Evolutionary conservation across 2,888 invertebrate genomes (phyloP).

Genomic region (Dicranocentrus wangi): DNA sequence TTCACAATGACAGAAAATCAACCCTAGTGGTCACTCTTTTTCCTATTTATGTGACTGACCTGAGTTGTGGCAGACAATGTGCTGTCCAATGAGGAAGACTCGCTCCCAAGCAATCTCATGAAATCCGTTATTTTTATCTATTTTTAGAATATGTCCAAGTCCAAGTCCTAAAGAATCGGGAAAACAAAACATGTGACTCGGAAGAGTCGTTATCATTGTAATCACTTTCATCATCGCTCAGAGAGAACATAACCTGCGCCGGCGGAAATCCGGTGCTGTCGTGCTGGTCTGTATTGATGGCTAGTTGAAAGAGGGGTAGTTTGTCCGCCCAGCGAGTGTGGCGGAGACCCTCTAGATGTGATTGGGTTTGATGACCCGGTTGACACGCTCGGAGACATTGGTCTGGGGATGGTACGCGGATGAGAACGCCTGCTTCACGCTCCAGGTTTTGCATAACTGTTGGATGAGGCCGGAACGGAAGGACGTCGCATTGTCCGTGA

Average conservation of each 20-base stretch:
- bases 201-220: no score
- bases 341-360: not conserved
- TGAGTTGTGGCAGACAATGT: no score
- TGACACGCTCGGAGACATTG: conserved; percentile 59
- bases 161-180: no score
- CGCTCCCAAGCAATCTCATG: no score
- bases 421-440: conserved; percentile 35
- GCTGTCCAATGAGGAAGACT: no score
- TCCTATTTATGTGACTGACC: no score
- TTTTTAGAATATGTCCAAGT: no score
- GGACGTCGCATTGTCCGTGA: conserved; percentile 61
- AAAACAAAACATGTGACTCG: no score
- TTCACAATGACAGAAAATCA: no score
- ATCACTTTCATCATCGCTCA: no score
- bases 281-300: conserved; percentile 1
- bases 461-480: conserved; percentile 54
- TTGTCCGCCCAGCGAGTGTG: conserved; percentile 15
- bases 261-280: conserved; percentile 9
- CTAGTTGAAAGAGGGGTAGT: conserved; percentile 11
- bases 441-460: conserved; percentile 59
- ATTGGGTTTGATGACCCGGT: conserved; percentile 46
- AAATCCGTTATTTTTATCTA: no score
- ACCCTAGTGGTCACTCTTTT: no score
- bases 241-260: not conserved
- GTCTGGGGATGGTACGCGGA: conserved; percentile 58